phyloP scores from a whole-genome alignment of 2,797 vertebrate species.

The Alfaro cultratus region DNA sequence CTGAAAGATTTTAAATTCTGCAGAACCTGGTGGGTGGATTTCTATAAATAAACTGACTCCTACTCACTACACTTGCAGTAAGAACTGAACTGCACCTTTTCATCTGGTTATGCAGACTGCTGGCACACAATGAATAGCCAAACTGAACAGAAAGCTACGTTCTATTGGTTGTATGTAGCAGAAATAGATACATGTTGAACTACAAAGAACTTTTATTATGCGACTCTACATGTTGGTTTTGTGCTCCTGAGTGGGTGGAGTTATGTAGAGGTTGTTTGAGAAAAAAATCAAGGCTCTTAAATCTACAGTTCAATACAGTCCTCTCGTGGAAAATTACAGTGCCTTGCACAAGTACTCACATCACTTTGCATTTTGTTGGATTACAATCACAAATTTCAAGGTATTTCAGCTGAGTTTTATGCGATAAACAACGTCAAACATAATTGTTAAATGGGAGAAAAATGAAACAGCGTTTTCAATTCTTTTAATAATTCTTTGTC shows the following conservation, averaged over 20 bases:
- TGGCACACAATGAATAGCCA: slow-evolving; percentile 43
- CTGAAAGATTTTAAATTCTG: slow-evolving; percentile 56
- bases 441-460: not conserved
- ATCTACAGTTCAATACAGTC: slow-evolving; percentile 41
- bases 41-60: slow-evolving; percentile 68
- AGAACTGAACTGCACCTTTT: slow-evolving; percentile 32
- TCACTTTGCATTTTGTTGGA: slow-evolving; percentile 39
- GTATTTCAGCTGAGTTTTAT: not conserved
- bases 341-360: slow-evolving; percentile 47
- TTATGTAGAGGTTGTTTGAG: slow-evolving; percentile 18
- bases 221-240: slow-evolving; percentile 22
- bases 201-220: slow-evolving; percentile 41
- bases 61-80: slow-evolving; percentile 44
- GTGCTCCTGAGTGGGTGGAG: slow-evolving; percentile 18
- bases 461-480: not conserved
- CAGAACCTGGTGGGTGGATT: slow-evolving; percentile 53
- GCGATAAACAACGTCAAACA: not conserved
- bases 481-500: not conserved
- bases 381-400: not conserved
- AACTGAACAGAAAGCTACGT: slow-evolving; percentile 12
- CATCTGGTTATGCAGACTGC: slow-evolving; percentile 30
- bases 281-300: slow-evolving; percentile 28
- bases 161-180: slow-evolving; percentile 18
- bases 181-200: slow-evolving; percentile 34
- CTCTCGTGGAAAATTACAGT: slow-evolving; percentile 50